These are phyloP conservation scores for Elysia crispata DNA, from an alignment of 2,888 invertebrate species.

Conservation along the genomic window DNA sequence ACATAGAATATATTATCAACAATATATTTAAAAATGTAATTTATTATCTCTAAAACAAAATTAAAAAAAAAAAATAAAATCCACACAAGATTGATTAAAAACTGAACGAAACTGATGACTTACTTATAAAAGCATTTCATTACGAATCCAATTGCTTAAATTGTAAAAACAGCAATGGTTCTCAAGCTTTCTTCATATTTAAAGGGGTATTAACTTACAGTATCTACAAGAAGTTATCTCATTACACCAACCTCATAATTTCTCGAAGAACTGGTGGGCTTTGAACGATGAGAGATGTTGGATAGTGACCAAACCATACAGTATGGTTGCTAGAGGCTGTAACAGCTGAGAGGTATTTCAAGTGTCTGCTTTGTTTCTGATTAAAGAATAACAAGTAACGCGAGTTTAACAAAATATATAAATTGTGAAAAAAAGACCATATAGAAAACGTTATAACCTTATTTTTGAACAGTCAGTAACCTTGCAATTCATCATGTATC, in stretches of 20 bases:
- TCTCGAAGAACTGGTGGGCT: conserved; percentile 61
- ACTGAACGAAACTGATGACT: background rate
- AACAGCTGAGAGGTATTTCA: conserved; percentile 51
- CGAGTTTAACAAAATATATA: no score
- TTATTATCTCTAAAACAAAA: no score
- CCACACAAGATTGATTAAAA: no score
- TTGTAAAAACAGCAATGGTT: background rate
- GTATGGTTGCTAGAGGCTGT: conserved; percentile 80
- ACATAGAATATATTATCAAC: no score
- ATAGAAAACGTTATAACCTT: no score
- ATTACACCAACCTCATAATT: conserved; percentile 61
- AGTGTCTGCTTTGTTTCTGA: conserved; percentile 52
- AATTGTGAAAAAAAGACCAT: no score
- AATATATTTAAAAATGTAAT: no score
- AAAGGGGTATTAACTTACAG: no score
- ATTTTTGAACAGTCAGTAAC: no score
- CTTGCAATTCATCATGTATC: no score
- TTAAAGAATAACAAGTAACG: no score
- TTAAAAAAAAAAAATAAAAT: no score
- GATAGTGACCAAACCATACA: conserved; percentile 93
- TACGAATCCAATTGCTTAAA: background rate
- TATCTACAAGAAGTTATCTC: background rate
- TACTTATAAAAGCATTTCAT: background rate
- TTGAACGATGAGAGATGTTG: conserved; percentile 87
- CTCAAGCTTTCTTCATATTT: background rate